These are phyloP conservation scores for Drosophila meridionalis DNA, from an alignment of 2,888 invertebrate species.

Conservation along the genomic window DNA sequence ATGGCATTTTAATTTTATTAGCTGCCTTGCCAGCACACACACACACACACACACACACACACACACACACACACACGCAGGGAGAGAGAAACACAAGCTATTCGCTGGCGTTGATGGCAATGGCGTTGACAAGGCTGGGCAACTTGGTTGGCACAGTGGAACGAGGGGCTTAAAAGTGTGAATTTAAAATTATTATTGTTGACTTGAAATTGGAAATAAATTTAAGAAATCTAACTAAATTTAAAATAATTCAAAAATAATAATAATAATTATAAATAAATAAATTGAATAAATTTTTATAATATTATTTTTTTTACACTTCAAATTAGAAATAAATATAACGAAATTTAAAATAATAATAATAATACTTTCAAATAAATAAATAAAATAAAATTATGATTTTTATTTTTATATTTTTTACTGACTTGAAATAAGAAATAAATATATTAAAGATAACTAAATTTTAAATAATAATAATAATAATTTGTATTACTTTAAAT, in stretches of 20 bases:
- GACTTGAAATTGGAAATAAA: not conserved
- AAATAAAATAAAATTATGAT: no score
- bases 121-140: constrained; percentile 55
- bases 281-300: no score
- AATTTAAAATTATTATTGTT: not conserved
- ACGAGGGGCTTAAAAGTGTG: not conserved
- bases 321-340: not conserved
- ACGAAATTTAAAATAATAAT: not conserved
- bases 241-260: not conserved
- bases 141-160: constrained; percentile 55
- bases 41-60: constrained; percentile 15
- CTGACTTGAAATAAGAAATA: no score
- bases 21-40: constrained; percentile 60
- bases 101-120: constrained; percentile 49
- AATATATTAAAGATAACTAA: no score
- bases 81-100: constrained; percentile 6
- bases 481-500: no score
- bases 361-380: no score
- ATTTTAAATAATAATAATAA: no score
- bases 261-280: no score
- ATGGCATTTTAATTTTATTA: constrained; percentile 82
- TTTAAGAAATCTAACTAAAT: not conserved
- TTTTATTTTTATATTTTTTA: no score
- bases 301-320: no score
- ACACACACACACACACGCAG: not conserved